Conservation (phyloP, 1,140 invertebrate species). For the Sweltsa coloradensis region DNA sequence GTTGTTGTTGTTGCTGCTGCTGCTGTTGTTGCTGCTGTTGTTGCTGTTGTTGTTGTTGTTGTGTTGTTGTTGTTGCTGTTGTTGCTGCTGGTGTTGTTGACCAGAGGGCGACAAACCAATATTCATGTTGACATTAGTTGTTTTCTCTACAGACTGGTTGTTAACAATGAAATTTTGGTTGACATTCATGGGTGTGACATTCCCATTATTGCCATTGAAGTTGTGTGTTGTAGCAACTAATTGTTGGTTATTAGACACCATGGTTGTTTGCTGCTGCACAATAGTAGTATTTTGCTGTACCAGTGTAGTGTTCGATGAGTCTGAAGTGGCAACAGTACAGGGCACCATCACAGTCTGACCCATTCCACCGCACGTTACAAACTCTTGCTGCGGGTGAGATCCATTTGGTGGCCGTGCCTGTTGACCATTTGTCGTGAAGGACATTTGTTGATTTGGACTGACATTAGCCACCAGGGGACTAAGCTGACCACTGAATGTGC, state of each 20-base stretch:
- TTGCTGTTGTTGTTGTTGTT: no score
- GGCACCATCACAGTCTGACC: conserved; percentile 63
- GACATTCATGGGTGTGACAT: conserved; percentile 8
- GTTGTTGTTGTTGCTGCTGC: conserved; percentile 3
- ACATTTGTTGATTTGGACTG: conserved; percentile 53
- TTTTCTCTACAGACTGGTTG: no score
- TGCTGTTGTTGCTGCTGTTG: conserved; percentile 22
- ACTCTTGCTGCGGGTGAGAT: conserved; percentile 35
- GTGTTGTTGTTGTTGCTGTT: no score
- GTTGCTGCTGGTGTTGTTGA: conserved; percentile 26
- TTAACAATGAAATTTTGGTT: conserved; percentile 18
- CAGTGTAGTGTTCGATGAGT: conserved; percentile 56
- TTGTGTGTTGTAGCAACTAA: conserved; percentile 6
- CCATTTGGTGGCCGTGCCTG: conserved; percentile 35
- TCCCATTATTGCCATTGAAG: conserved; percentile 8
- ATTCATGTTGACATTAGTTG: no score
- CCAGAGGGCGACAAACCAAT: no score
- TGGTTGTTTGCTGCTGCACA: conserved; percentile 50
- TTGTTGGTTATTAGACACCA: conserved; percentile 58
- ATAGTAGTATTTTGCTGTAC: conserved; percentile 58
- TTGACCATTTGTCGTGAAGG: conserved; percentile 41
- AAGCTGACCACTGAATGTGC: conserved; percentile 54
- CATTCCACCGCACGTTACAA: conserved; percentile 54
- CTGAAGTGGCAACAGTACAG: conserved; percentile 45
- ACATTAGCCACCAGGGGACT: conserved; percentile 63